Evolutionary conservation across 2,888 invertebrate species (phyloP).

Genomic region (Pseudolycoriella hygida): DNA sequence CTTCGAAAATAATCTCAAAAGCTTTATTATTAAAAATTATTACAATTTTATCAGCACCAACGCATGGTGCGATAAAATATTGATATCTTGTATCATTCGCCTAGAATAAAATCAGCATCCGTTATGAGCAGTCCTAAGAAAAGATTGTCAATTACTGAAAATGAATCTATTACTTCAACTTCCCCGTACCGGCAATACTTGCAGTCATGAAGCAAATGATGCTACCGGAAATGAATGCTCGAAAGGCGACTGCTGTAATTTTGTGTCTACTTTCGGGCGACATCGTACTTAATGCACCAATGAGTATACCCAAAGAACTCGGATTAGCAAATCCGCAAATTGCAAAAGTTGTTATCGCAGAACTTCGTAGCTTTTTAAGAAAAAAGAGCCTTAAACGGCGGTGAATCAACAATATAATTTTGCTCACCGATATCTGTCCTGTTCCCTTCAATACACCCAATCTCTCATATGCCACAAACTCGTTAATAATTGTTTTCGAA

Average conservation of each 20-base stretch:
- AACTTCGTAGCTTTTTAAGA: slow-evolving; percentile 57
- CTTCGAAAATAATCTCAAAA: too few species aligned
- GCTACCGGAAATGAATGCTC: slow-evolving; percentile 68
- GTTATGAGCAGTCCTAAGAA: too few species aligned
- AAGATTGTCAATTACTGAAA: too few species aligned
- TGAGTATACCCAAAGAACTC: slow-evolving; percentile 66
- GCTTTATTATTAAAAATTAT: too few species aligned
- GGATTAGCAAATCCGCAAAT: slow-evolving; percentile 89
- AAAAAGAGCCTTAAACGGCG: slow-evolving; percentile 20
- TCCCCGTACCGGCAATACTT: slow-evolving; percentile 74
- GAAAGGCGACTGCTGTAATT: slow-evolving; percentile 49
- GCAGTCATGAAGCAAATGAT: slow-evolving; percentile 78
- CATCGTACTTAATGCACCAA: slow-evolving; percentile 59
- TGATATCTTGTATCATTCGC: too few species aligned
- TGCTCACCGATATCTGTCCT: slow-evolving; percentile 36
- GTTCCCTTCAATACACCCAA: slow-evolving; percentile 43
- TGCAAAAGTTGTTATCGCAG: slow-evolving; percentile 75
- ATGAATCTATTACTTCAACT: too few species aligned
- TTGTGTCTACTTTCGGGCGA: slow-evolving; percentile 53
- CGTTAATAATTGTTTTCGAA: slow-evolving; percentile 78
- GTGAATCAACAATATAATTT: neutral
- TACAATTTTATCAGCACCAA: too few species aligned
- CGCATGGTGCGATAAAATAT: too few species aligned
- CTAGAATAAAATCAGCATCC: too few species aligned
- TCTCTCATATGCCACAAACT: slow-evolving; percentile 76